A percentile compares a stretch with the other conserved stretches of the same genome.
phyloP scores from a whole-genome alignment of 2,113 vertebrate genomes.

The Sprattus sprattus region DNA sequence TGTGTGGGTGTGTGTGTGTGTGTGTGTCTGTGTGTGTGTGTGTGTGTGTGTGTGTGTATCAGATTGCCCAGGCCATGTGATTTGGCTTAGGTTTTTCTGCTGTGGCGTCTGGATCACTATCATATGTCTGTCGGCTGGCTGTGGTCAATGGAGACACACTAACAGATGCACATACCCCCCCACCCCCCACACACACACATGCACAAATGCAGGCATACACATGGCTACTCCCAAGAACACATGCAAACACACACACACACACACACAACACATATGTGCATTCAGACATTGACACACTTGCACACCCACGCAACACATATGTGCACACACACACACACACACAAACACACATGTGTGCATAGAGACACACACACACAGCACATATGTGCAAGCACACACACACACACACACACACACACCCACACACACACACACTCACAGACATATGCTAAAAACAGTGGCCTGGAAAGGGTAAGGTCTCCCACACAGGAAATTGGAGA shows the following conservation, averaged over 20 bases:
- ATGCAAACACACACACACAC: not conserved
- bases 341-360: not conserved
- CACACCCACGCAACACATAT: too few species aligned
- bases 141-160: constrained; percentile 29
- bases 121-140: constrained; percentile 24
- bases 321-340: not conserved
- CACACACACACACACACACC: constrained; percentile 1
- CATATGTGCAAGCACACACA: not conserved
- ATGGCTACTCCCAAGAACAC: not conserved
- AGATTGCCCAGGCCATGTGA: not conserved
- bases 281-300: not conserved
- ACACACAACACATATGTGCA: not conserved
- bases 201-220: not conserved
- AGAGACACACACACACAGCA: not conserved
- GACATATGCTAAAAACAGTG: constrained; percentile 7
- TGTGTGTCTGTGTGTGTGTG: constrained; percentile 19
- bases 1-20: not conserved
- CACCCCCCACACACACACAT: not conserved
- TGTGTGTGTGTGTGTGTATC: not conserved
- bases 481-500: constrained; percentile 30
- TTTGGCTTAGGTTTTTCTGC: constrained; percentile 24
- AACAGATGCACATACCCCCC: not conserved
- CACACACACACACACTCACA: constrained; percentile 7
- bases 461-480: constrained; percentile 18
- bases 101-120: constrained; percentile 24